A percentile compares a stretch with the other conserved stretches of the same genome.
phyloP scores from a whole-genome alignment of 2,888 invertebrate genomes.

The Eupithecia tripunctaria region DNA sequence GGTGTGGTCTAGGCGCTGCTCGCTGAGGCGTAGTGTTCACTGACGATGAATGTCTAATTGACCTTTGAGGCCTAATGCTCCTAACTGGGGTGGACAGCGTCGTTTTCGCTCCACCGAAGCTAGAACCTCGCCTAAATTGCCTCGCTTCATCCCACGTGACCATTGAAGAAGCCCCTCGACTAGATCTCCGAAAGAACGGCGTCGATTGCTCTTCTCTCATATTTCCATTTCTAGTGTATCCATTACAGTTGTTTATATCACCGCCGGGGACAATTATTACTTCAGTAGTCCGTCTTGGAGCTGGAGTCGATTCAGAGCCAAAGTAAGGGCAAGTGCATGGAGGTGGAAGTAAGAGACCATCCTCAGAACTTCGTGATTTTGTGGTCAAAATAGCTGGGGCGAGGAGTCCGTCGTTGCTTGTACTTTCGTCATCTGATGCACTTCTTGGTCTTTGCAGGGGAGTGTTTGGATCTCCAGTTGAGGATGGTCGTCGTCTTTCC shows the following conservation, averaged over 20 bases:
- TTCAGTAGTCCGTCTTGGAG: conserved; percentile 78
- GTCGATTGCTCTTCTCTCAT: conserved; percentile 75
- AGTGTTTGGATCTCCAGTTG: conserved; percentile 67
- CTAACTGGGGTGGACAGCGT: conserved; percentile 83
- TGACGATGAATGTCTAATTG: conserved; percentile 64
- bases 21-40: conserved; percentile 70
- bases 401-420: conserved; percentile 72
- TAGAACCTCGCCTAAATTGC: conserved; percentile 87
- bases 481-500: conserved; percentile 72
- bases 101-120: conserved; percentile 88
- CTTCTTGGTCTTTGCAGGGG: conserved; percentile 73
- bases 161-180: conserved; percentile 89
- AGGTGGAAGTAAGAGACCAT: conserved; percentile 86
- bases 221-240: conserved; percentile 68
- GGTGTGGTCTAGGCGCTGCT: conserved; percentile 87
- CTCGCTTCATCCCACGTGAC: conserved; percentile 90
- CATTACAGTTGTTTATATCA: conserved; percentile 76
- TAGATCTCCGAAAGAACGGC: conserved; percentile 80
- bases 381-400: conserved; percentile 70
- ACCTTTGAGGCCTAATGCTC: conserved; percentile 69
- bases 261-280: conserved; percentile 83
- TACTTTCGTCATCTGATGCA: conserved; percentile 76
- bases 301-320: conserved; percentile 86
- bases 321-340: conserved; percentile 93
- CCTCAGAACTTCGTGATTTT: conserved; percentile 78